Base-by-base conservation (phyloP, 1,140 invertebrate genomes). In the Hycleus phaleratus region DNA sequence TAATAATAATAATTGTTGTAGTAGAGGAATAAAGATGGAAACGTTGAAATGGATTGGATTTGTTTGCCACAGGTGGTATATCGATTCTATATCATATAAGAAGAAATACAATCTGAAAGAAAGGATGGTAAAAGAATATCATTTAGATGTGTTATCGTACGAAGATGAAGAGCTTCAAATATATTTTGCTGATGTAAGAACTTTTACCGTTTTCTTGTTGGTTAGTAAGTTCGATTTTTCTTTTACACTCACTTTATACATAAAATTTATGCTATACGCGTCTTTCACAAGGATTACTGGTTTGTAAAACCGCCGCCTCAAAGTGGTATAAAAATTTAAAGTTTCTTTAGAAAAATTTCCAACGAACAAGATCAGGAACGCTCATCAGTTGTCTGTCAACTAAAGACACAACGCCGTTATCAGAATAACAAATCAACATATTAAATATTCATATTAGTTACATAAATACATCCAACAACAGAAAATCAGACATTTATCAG, bases 141-240 rank as follows among this genome's bases (percentile, higher is more conserved):
- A 60, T 60, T 60, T 60, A 60, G 58, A 60, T 60, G 40, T 49
- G 58, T 60, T 60, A 60, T 60, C 58, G 49, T 50, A 26, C 51
- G 51, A 60, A 60, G 58, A 60, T 60, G 58, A 60, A 60, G 58
- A 55, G 58, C 58, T 32, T 60, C 58, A 47, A 55, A 60, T 60
- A 32, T 60, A 60, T 60, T 55, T 50, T 46, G 48, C 51, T 55
- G 58, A 60, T 56, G 58, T 56, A 49, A 54, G 51, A 50, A 56
- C 42, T 55, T 49, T 46, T 55, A 55, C 50, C 4, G 4, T 32
- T 32, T 7, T 5, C 4, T 32, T 32, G 32, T 47, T 52, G 58
- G 58, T 46, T 49, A 46, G 46, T 50, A 48, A 55, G 55, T 60
- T 60, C 51, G 58, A 60, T 60, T 55, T 54, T 60, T 32, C 46